These are phyloP conservation scores for Pyrochroa serraticornis DNA, from an alignment of 2,888 invertebrate genomes.

Conservation along the genomic window DNA sequence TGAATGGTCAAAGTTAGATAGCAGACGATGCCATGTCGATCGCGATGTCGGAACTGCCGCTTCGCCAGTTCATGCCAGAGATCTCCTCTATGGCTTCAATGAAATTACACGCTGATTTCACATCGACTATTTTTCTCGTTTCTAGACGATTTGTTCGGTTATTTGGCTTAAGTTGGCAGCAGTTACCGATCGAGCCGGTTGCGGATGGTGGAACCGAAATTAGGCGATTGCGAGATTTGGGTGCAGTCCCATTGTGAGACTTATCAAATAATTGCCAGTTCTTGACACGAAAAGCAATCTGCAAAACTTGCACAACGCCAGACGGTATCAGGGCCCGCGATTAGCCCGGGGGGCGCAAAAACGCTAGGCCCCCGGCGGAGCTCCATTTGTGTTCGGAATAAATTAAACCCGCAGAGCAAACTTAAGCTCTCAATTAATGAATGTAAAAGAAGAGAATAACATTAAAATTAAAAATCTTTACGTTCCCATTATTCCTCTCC, in stretches of 20 bases:
- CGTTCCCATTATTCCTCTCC: too few relatives aligned
- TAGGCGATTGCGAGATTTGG: not conserved
- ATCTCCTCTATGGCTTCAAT: constrained; percentile 33
- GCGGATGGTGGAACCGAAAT: not conserved
- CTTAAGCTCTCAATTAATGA: too few relatives aligned
- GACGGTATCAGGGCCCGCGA: too few relatives aligned
- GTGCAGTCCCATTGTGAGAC: constrained; percentile 27
- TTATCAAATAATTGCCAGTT: constrained; percentile 34
- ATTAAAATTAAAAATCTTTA: too few relatives aligned
- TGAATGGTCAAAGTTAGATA: constrained; percentile 48
- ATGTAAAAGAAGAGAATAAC: too few relatives aligned
- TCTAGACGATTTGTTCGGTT: constrained; percentile 38
- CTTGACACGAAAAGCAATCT: too few relatives aligned
- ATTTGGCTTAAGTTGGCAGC: constrained; percentile 23
- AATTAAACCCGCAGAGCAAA: too few relatives aligned
- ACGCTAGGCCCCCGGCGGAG: too few relatives aligned
- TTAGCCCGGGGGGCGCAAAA: too few relatives aligned
- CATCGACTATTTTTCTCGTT: constrained; percentile 39
- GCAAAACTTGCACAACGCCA: too few relatives aligned
- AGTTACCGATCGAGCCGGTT: constrained; percentile 9
- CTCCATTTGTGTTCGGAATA: too few relatives aligned
- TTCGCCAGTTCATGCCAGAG: constrained; percentile 25
- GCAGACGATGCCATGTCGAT: constrained; percentile 40
- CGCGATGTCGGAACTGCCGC: constrained; percentile 26
- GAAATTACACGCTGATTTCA: constrained; percentile 41